phyloP scores from a whole-genome alignment of 2,888 invertebrate species.

The Branchipolynoe longqiensis region DNA sequence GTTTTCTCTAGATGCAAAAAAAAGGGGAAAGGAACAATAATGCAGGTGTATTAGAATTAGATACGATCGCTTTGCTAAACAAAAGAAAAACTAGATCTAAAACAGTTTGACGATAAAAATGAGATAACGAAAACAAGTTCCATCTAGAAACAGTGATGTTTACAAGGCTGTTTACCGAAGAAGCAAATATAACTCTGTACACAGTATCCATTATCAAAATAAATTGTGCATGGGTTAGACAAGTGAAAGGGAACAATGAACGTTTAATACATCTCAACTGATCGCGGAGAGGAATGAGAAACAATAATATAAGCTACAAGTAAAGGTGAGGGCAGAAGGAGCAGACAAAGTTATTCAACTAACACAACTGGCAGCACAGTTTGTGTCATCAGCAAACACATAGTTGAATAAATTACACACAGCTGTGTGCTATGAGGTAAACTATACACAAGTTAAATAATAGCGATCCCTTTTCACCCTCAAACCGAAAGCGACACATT shows the following conservation, averaged over 20 bases:
- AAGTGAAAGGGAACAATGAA: slow-evolving; percentile 14
- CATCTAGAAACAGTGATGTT: neutral
- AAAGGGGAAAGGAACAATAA: neutral
- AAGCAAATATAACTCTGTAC: slow-evolving; percentile 45
- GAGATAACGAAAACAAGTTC: too few species aligned
- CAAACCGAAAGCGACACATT: slow-evolving; percentile 9
- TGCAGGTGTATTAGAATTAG: too few species aligned
- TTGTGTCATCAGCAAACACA: slow-evolving; percentile 24
- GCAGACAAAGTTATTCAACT: slow-evolving; percentile 26
- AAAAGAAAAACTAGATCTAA: neutral
- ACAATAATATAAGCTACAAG: neutral
- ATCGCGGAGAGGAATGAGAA: neutral
- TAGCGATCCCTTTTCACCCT: slow-evolving; percentile 38
- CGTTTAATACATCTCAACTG: neutral
- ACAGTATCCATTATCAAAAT: slow-evolving; percentile 31
- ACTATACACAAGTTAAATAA: slow-evolving; percentile 47
- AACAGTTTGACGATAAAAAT: neutral
- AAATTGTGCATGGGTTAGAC: slow-evolving; percentile 48
- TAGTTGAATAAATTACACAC: slow-evolving; percentile 50
- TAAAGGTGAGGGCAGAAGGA: neutral
- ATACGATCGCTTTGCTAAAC: neutral
- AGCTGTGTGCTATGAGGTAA: slow-evolving; percentile 35
- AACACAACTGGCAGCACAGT: neutral
- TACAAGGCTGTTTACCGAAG: slow-evolving; percentile 22
- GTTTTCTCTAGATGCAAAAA: neutral